Conservation (phyloP, 2,113 vertebrate genomes). For the Eidolon helvum region DNA sequence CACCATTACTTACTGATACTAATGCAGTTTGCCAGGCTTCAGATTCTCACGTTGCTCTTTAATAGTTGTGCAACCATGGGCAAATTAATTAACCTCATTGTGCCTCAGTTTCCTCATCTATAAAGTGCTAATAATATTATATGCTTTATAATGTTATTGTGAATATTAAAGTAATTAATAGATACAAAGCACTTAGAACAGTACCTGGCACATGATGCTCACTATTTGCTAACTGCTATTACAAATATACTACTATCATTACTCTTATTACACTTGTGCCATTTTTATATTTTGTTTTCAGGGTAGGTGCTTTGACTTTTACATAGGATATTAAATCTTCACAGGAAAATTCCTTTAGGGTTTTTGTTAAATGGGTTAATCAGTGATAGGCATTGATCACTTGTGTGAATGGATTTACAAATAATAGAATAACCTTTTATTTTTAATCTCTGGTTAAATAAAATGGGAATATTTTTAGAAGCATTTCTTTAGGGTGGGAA, state of each 20-base stretch:
- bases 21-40: neutral
- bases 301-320: neutral
- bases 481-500: neutral
- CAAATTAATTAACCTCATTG: neutral
- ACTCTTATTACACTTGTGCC: neutral
- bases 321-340: constrained; percentile 6
- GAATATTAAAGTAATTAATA: neutral
- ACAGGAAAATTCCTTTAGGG: neutral
- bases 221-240: neutral
- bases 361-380: neutral
- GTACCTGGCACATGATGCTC: constrained; percentile 5
- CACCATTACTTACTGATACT: neutral
- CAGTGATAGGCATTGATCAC: neutral
- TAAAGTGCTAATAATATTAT: neutral
- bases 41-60: neutral
- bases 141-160: neutral
- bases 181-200: neutral
- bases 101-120: neutral
- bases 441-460: constrained; percentile 1
- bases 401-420: constrained; percentile 4
- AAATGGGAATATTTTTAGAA: constrained; percentile 13
- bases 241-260: neutral
- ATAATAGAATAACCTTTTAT: neutral
- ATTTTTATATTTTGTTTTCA: neutral
- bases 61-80: neutral